phyloP scores from a whole-genome alignment of 1,140 invertebrate species.

The Adelges cooleyi region DNA sequence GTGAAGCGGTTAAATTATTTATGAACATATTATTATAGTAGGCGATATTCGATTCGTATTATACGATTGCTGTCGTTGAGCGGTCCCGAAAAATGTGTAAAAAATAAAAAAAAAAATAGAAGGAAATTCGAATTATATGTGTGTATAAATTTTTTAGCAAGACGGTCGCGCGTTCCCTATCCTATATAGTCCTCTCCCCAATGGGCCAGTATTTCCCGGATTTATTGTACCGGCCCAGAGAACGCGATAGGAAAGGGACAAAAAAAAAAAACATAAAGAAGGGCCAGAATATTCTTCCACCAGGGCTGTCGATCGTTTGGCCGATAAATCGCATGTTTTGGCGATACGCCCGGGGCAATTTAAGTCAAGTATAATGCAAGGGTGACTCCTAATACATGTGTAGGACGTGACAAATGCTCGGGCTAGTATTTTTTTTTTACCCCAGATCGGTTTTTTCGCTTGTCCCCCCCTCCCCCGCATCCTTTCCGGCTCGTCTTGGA shows the following conservation, averaged over 20 bases:
- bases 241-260: neutral
- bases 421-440: slow-evolving; percentile 17
- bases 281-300: slow-evolving; percentile 21
- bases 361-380: slow-evolving; percentile 28
- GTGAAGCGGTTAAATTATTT: too few species aligned
- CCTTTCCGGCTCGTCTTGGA: neutral
- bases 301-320: slow-evolving; percentile 28
- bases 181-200: neutral
- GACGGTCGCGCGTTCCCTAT: neutral
- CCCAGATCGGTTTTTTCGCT: slow-evolving; percentile 1
- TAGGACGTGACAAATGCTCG: slow-evolving; percentile 28
- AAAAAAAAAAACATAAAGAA: slow-evolving; percentile 5
- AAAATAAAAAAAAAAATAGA: too few species aligned
- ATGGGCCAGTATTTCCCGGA: slow-evolving; percentile 12
- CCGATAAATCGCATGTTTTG: slow-evolving; percentile 28
- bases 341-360: slow-evolving; percentile 28
- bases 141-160: slow-evolving; percentile 17
- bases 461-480: neutral
- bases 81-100: too few species aligned
- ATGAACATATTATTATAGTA: too few species aligned
- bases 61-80: too few species aligned
- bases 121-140: slow-evolving; percentile 19
- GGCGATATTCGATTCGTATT: too few species aligned
- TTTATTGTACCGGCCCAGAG: slow-evolving; percentile 14
- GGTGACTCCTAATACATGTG: slow-evolving; percentile 28